Conservation (phyloP, 2,888 invertebrate species). For the Cryptocephalus moraei region DNA sequence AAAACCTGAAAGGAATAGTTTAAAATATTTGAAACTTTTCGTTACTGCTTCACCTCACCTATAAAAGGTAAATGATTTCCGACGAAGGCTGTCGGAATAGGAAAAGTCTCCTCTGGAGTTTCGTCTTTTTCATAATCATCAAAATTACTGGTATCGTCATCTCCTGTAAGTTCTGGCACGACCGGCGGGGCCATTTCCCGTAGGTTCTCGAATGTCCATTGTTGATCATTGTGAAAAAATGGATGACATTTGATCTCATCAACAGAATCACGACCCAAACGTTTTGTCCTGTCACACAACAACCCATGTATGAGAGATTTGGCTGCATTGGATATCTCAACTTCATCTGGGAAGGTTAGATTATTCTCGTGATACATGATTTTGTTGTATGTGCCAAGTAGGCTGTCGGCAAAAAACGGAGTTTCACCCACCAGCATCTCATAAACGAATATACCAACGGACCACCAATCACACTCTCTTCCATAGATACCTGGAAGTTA, state of each 20-base stretch:
- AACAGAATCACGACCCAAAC: constrained; percentile 76
- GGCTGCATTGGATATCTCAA: constrained; percentile 81
- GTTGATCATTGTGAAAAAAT: constrained; percentile 94
- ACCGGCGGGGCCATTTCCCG: constrained; percentile 92
- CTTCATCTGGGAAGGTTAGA: constrained; percentile 88
- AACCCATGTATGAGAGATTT: constrained; percentile 87
- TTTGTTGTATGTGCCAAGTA: constrained; percentile 94
- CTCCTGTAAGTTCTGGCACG: constrained; percentile 88
- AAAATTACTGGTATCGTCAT: constrained; percentile 98
- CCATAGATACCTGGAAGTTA: constrained; percentile 61
- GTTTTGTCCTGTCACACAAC: constrained; percentile 72
- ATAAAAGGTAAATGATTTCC: constrained; percentile 95
- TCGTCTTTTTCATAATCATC: constrained; percentile 96
- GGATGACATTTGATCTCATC: constrained; percentile 90
- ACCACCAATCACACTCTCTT: constrained; percentile 99
- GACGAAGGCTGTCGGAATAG: constrained; percentile 93
- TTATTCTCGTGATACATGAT: constrained; percentile 99
- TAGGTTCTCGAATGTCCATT: constrained; percentile 96
- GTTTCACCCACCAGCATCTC: constrained; percentile 99
- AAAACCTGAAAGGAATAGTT: constrained; percentile 42
- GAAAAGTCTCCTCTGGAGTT: constrained; percentile 86
- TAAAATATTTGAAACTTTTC: background rate
- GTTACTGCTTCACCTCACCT: constrained; percentile 8
- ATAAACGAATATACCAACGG: constrained; percentile 96
- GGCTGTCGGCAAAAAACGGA: constrained; percentile 96